Evolutionary conservation across 2,797 vertebrate species (phyloP), one percentile per base, ranked within the genome.

Genomic region (Remorina albescens): DNA sequence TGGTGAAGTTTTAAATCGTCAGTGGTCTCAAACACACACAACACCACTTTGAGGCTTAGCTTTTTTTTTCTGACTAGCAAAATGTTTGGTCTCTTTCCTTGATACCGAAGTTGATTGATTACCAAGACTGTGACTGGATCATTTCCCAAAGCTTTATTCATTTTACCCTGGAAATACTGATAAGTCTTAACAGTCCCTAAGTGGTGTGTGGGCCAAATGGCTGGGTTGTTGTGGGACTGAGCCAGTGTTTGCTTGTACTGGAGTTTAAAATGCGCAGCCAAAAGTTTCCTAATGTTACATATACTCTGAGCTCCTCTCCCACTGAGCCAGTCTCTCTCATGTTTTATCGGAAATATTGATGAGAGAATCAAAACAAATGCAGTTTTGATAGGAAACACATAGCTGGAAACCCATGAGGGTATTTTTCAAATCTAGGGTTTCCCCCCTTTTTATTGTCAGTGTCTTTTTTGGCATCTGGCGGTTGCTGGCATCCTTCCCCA

Each of bases 341-440:
- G 86, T 77, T 89, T 84, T 76, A 85, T 86, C 5, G 65, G 85
- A 88, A 90, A 90, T 88, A 84, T 80, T 86, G 86, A 88, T 67
- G 83, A 64, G 56, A 65, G 69, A 89, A 77, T 71, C 32, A 64
- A 88, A 91, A 91, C 74, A 86, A 89, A 91, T 82, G 78, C 80
- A 69, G 54, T 82, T 86, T 90, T 89, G 83, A 89, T 89, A 80
- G 86, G 68, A 90, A 90, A 87, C 88, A 90, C 84, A 85, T 75
- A 64, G 73, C 78, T 90, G 87, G 88, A 85, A 88, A 85, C 76
- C 65, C 67, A 56, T 2, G 1, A 62, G 68, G 74, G 71, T 82
- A 71, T 90, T 86, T 90, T 88, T 91, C 69, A 86, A 76, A 87
- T 80, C 62, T 81, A 86, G 91, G 90, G 91, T 82, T 92, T 92